Percentiles rank a stretch among this genome's conserved stretches.
These are phyloP conservation scores for Cinara cedri DNA, from an alignment of 2,888 invertebrate species.

Conservation along the genomic window DNA sequence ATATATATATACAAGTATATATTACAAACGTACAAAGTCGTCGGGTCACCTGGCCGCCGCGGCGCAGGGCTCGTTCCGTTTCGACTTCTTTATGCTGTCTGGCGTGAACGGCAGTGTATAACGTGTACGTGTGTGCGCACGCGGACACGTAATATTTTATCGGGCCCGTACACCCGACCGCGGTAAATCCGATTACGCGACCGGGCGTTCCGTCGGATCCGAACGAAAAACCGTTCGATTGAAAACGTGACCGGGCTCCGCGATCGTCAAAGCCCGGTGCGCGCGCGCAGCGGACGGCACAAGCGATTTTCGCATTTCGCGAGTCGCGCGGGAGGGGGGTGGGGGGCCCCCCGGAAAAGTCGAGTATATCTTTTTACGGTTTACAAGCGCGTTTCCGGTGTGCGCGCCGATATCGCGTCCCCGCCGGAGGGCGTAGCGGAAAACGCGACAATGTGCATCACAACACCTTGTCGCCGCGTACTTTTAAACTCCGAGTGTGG, in stretches of 20 bases:
- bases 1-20: too few species aligned
- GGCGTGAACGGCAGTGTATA: not conserved
- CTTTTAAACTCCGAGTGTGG: too few species aligned
- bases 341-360: too few species aligned
- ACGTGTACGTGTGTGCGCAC: not conserved
- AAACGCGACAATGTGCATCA: too few species aligned
- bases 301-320: too few species aligned
- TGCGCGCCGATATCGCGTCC: too few species aligned
- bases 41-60: conserved; percentile 22
- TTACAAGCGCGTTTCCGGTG: too few species aligned
- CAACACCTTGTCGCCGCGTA: too few species aligned
- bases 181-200: conserved; percentile 47
- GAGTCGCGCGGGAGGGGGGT: too few species aligned
- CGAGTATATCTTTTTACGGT: too few species aligned
- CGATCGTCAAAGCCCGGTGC: not conserved
- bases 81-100: not conserved
- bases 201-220: conserved; percentile 25
- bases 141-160: not conserved
- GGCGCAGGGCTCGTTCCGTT: not conserved
- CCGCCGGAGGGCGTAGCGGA: too few species aligned
- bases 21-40: not conserved
- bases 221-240: conserved; percentile 47
- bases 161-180: not conserved
- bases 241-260: conserved; percentile 51
- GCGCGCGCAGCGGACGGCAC: too few species aligned